Evolutionary conservation across 53 echinoderm and acorn worm species (phyloP).

Genomic region (Mesocentrotus franciscanus): DNA sequence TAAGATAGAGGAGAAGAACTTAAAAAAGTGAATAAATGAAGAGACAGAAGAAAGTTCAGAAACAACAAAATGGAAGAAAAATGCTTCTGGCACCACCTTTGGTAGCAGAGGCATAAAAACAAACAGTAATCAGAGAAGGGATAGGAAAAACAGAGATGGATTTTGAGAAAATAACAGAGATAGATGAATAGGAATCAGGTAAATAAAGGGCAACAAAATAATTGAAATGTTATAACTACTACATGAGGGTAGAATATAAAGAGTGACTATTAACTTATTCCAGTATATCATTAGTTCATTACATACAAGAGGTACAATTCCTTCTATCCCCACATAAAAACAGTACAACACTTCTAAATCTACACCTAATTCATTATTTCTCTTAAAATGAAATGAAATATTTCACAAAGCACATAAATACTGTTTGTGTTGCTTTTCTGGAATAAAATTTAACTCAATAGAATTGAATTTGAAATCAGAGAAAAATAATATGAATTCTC

Average conservation of each 20-base stretch:
- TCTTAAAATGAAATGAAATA: too few species aligned
- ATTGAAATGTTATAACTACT: neutral
- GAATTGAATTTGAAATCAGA: neutral
- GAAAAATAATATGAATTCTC: neutral
- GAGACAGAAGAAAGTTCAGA: neutral
- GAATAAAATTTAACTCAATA: too few species aligned
- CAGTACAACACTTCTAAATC: neutral
- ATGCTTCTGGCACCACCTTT: too few species aligned
- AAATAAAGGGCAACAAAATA: neutral
- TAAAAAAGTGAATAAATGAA: neutral
- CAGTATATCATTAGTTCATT: neutral
- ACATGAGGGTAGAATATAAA: neutral
- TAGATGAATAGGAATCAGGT: neutral
- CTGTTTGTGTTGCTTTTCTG: too few species aligned
- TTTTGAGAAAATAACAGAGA: neutral
- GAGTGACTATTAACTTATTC: neutral
- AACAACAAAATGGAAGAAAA: neutral
- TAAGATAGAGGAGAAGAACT: neutral
- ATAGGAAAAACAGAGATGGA: neutral
- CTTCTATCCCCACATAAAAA: neutral
- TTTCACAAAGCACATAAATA: too few species aligned
- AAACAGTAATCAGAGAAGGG: neutral
- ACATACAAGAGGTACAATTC: neutral
- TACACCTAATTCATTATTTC: neutral
- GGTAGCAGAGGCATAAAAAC: neutral